Evolutionary conservation across 2,797 vertebrate species (phyloP).

Genomic region (Oryzias dopingdopingensis): DNA sequence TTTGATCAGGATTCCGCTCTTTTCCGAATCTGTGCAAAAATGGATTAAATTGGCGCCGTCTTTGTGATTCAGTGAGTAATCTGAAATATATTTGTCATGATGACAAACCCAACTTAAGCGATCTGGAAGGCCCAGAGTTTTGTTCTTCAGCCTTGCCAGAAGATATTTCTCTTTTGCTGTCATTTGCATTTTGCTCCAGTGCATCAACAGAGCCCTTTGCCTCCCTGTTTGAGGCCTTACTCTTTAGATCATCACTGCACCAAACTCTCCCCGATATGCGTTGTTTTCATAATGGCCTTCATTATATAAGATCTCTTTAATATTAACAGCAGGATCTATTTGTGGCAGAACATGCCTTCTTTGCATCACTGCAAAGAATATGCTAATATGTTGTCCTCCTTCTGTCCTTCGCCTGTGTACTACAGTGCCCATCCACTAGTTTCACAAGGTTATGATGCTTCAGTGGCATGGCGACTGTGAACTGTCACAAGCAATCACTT

Average conservation of each 20-base stretch:
- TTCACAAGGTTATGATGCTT: constrained; percentile 77
- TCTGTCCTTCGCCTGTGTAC: constrained; percentile 58
- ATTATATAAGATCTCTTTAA: constrained; percentile 55
- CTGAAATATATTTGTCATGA: constrained; percentile 24
- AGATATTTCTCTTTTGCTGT: constrained; percentile 43
- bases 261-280: constrained; percentile 33
- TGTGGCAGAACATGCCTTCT: constrained; percentile 37
- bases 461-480: constrained; percentile 74
- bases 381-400: constrained; percentile 55
- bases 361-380: constrained; percentile 60
- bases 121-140: constrained; percentile 23
- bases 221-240: constrained; percentile 26
- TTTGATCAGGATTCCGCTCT: constrained; percentile 32
- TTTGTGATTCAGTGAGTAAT: constrained; percentile 34
- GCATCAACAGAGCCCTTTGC: constrained; percentile 25
- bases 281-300: constrained; percentile 42
- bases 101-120: constrained; percentile 27
- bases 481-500: constrained; percentile 77
- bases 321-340: constrained; percentile 49
- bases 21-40: constrained; percentile 27
- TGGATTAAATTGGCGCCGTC: constrained; percentile 20
- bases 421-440: constrained; percentile 69
- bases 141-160: constrained; percentile 23
- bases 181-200: constrained; percentile 43
- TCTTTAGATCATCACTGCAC: constrained; percentile 25